A percentile compares a stretch with the other conserved stretches of the same genome.
Evolutionary conservation across 2,797 vertebrate genomes (phyloP).

Genomic region (Acrossocheilus wenchowensis): DNA sequence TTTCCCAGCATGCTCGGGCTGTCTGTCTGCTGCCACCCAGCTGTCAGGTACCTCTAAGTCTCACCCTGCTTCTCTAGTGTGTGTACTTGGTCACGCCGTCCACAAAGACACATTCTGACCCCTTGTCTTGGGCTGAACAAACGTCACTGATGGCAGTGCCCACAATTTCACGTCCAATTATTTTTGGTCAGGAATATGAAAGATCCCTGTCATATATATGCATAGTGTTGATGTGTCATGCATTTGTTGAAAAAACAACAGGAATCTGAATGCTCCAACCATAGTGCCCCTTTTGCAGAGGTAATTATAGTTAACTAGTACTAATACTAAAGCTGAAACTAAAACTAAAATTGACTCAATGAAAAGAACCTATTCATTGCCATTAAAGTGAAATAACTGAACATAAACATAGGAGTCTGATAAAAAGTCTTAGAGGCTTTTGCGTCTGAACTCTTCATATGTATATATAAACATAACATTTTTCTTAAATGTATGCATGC

Average conservation of each 20-base stretch:
- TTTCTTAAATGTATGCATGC: too few species aligned
- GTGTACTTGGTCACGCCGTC: conserved; percentile 45
- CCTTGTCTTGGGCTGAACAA: conserved; percentile 23
- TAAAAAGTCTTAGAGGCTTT: too few species aligned
- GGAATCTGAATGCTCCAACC: neutral
- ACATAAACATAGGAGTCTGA: too few species aligned
- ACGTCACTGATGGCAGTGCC: neutral
- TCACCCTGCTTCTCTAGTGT: conserved; percentile 43
- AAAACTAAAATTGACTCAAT: too few species aligned
- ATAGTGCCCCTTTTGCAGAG: conserved; percentile 8
- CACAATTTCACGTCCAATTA: conserved; percentile 9
- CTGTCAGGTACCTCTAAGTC: conserved; percentile 57
- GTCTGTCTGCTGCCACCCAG: conserved; percentile 60
- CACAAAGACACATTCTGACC: conserved; percentile 46
- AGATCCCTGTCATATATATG: neutral
- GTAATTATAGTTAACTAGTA: too few species aligned
- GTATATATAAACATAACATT: too few species aligned
- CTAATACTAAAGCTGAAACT: too few species aligned
- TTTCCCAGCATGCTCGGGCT: conserved; percentile 59
- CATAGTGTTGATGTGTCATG: neutral
- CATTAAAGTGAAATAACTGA: too few species aligned
- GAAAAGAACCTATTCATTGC: too few species aligned
- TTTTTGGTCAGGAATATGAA: conserved; percentile 6
- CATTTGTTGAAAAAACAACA: neutral
- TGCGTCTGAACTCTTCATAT: too few species aligned